Base-by-base conservation (phyloP, 2,113 vertebrate species). In the Odontophorus gujanensis region DNA sequence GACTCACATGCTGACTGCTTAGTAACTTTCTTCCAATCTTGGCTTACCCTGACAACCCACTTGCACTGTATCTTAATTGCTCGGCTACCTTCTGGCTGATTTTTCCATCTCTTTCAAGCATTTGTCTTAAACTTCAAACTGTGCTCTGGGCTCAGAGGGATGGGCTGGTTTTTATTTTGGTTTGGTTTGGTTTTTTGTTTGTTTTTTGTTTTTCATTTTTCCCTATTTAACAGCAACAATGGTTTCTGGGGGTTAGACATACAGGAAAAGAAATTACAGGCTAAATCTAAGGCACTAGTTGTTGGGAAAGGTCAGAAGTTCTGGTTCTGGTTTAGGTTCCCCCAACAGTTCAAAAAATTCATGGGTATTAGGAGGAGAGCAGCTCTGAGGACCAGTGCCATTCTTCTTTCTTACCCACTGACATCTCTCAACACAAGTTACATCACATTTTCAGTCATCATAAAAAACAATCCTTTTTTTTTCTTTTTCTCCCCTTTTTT, bases 321-420 rank as follows among this genome's bases (percentile, higher is more conserved):
- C 73, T 65, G 42, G 13, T 92, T 85, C 38, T 92, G 38, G 38
- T 92, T 84, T 34, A 90, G 61, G 38, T 63, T 63, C 43, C 32
- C 73, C 48, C 72, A 91, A 32, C 14, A 95, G 47, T 63, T 87
- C 85, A 71, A 16, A 74, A 91, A 95, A 59, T 47, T 47, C 36
- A 59, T 66, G 43, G 38, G 17, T 22, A 22, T 87, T 72, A 90
- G 42, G 32, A 80, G 36, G 62, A 92, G 18, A 83, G 28, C 34
- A 61, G 18, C 19, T 80, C 48, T 62, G 50, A 68, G 72, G 63
- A 71, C 78, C 66, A 62, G 59, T 78, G 47, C 73, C 51, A 19
- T 85, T 66, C 86, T 89, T 95, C 34, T 87, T 45, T 92, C 48
- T 93, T 85, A 92, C n/a, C 59, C 34, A 78, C 45, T 73, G 83